Conservation (phyloP, 2,888 invertebrate species). For the Ophraella communa region DNA sequence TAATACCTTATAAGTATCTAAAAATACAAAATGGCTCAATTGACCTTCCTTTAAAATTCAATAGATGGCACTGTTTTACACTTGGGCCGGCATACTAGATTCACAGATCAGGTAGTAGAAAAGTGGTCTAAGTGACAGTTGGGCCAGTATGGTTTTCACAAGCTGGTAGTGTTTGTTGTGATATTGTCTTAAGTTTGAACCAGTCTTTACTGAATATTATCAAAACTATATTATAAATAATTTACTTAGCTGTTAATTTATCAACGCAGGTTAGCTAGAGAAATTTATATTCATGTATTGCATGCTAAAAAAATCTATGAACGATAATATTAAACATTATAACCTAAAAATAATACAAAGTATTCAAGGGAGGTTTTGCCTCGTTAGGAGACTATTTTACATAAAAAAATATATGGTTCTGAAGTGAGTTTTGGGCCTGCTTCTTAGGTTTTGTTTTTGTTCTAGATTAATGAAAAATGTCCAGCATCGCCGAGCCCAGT, state of each 20-base stretch:
- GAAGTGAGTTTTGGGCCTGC: too few species aligned
- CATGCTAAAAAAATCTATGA: background rate
- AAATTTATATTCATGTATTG: background rate
- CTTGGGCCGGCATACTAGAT: background rate
- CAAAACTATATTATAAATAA: background rate
- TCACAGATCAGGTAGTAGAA: background rate
- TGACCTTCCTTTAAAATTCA: background rate
- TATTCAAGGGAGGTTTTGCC: background rate
- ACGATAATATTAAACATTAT: background rate
- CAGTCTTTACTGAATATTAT: background rate
- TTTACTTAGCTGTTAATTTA: too few species aligned
- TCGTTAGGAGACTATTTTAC: background rate
- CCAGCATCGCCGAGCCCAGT: too few species aligned
- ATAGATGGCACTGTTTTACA: background rate
- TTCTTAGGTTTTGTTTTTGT: too few species aligned
- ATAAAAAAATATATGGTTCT: background rate
- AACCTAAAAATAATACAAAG: background rate
- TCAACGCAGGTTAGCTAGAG: too few species aligned
- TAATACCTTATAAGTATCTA: background rate
- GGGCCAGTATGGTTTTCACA: background rate
- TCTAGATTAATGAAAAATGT: too few species aligned
- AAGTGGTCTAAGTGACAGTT: background rate
- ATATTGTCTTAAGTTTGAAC: background rate
- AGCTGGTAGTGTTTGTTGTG: background rate
- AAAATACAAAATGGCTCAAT: background rate